Evolutionary conservation across 2,888 invertebrate genomes (phyloP), one percentile per base, ranked within the genome.

Genomic region (Pimpla rufipes): DNA sequence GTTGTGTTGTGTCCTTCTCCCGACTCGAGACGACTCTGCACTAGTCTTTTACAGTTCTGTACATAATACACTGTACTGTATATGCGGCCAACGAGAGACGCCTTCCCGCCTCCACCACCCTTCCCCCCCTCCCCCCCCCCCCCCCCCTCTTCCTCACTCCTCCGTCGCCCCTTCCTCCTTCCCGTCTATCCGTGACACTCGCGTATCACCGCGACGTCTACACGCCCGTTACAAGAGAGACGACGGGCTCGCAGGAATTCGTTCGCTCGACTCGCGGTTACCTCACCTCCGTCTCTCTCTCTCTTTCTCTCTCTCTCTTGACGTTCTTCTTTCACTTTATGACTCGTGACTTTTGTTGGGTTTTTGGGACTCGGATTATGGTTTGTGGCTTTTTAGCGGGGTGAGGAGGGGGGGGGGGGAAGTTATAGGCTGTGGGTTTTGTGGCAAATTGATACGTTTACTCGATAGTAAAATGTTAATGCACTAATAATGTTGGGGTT

Each of bases 81-180:
- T 29, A 29, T 29, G 76, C 73, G 45, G 68, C 70, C 80, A 66
- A 70, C 77, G 76, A 84, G 80, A 83, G 70, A 78, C 81, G 84
- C 83, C 82, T 71, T 76, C 70, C 84, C 86, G 85, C 86, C 86
- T 86, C 81, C 85, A 68, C 73, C 79, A 70, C 76, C 76, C 57
- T 73, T 64, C 70, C 66, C 71, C 70, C 45, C 55, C 16, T 37
- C 7, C 6, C 21, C 35, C 29, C 42, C 66, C 55, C 77, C 67
- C 57, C 59, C 42, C 59, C 78, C 73, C 86, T 86, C 81, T 83
- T 64, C 73, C 79, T 66, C 76, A 71, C 57, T 73, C 57, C 70
- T 59, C 71, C 70, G 42, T 45, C 16, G 18, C 7, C 6, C 21
- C 35, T 40, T 18, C 66, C 55, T 71, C 67, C 57, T 67, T 50